Percentiles rank a stretch among this genome's conserved stretches.
Evolutionary conservation across 2,113 vertebrate species (phyloP).

Genomic region (Hypomesus transpacificus): DNA sequence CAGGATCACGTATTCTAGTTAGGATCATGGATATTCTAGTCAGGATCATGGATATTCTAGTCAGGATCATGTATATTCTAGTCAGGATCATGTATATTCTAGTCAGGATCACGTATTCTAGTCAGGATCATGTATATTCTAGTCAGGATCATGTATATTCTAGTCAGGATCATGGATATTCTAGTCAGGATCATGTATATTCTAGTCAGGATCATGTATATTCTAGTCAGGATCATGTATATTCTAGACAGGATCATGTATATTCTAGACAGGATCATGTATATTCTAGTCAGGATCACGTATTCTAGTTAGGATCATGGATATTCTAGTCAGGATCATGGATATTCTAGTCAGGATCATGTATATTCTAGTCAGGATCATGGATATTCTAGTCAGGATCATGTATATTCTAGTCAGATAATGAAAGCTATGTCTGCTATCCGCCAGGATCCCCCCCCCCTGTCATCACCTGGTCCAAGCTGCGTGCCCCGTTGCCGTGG

Average conservation of each 20-base stretch:
- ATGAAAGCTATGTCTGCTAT: neutral
- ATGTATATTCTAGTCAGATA: neutral
- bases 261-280: neutral
- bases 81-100: no score
- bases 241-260: neutral
- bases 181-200: neutral
- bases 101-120: no score
- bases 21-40: no score
- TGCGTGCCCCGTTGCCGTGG: slow-evolving; percentile 92
- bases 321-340: neutral
- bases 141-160: no score
- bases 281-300: neutral
- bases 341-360: neutral
- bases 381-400: neutral
- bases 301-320: slow-evolving; percentile 37
- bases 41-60: no score
- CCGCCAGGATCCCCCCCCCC: slow-evolving; percentile 79
- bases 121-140: no score
- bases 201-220: neutral
- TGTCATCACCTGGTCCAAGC: slow-evolving; percentile 88
- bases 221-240: neutral
- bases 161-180: neutral
- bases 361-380: neutral
- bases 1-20: no score
- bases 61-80: no score